Evolutionary conservation across 2,888 invertebrate species (phyloP), one percentile per base, ranked within the genome.

Genomic region (Cerastis rubricosa): DNA sequence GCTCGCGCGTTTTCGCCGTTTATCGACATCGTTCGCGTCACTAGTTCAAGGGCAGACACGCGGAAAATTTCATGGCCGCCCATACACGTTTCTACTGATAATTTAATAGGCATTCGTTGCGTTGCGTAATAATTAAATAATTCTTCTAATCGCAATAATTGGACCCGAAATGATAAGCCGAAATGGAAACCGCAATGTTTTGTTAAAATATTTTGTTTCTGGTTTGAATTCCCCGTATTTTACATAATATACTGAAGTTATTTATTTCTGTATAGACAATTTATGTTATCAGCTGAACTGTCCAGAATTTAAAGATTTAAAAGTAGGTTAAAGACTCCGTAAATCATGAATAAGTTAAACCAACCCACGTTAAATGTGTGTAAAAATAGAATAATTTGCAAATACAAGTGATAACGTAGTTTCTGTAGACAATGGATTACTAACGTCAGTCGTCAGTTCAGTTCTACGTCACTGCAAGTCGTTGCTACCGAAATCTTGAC

Each of bases 11-110:
- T 17, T 65, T 69, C 76, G 84, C 35, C 66, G 74, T 86, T 87
- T 90, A 87, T 89, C 90, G 85, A 81, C 77, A 80, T 81, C 71
- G 77, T 78, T 83, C 75, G 75, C 85, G 84, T 76, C 91, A 90
- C 91, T 93, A 91, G 91, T 92, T 93, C 93, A 93, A 93, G 93
- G 93, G 80, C 90, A 90, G 87, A 85, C 87, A 80, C 80, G 84
- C 89, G 87, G 89, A 91, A 82, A 90, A 89, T 90, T 91, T 91
- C 90, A 91, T 87, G 89, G 89, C 73, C 89, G 86, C 76, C 80
- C 75, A 84, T 86, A 79, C 76, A 77, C 80, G 81, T 88, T 88
- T 83, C 84, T 78, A 78, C 84, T 89, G 90, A 90, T 90, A 89
- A 89, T 83, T 85, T 80, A 75, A 78, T 78, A 71, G 77, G 85